Base-by-base conservation (phyloP, 2,113 vertebrate species). In the Vulpes lagopus region DNA sequence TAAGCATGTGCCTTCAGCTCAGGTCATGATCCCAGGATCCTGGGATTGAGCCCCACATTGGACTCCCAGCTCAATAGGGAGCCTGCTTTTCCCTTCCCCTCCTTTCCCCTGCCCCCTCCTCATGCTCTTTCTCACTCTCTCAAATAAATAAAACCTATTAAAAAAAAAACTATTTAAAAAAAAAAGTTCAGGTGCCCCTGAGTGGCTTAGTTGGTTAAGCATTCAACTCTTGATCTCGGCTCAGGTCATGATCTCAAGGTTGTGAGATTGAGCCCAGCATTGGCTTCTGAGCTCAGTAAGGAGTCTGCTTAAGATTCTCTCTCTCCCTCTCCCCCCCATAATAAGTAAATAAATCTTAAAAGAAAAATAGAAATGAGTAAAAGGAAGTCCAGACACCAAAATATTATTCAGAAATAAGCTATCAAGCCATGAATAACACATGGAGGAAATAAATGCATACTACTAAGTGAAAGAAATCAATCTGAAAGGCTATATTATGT, bases 381-480 rank as follows among this genome's bases (percentile, higher is more conserved):
- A 19, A 14, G 5, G 5, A 81, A 88, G 78, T 69, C 16, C 60
- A 67, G 60, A 76, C 55, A 32, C 86, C 82, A 30, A 32, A 86
- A 38, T 65, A 87, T 74, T 94, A 94, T 32, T 96, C 35, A 74
- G 30, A 80, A 96, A 67, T 60, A 23, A 82, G 19, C 25, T 91
- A 80, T 91, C 51, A 94, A 14, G 8, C 35, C 49, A 89, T 81
- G 89, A 88, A 92, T 81, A 81, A 64, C 76, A 96, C 11, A 65
- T 35, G 35, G 65, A 23, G n/a, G 76, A 96, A 96, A 81, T 62
- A 81, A 87, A 82, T 88, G 55, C 22, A 23, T 60, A 82, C 43
- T 51, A n/a, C 51, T 67, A 60, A 76, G 59, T 67, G 65, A 88
- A 88, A 81, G 82, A 74, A 87, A 38, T 43, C 80, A 78, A 78